Conservation (phyloP, 2,888 invertebrate species). For the Rhingia rostrata region DNA sequence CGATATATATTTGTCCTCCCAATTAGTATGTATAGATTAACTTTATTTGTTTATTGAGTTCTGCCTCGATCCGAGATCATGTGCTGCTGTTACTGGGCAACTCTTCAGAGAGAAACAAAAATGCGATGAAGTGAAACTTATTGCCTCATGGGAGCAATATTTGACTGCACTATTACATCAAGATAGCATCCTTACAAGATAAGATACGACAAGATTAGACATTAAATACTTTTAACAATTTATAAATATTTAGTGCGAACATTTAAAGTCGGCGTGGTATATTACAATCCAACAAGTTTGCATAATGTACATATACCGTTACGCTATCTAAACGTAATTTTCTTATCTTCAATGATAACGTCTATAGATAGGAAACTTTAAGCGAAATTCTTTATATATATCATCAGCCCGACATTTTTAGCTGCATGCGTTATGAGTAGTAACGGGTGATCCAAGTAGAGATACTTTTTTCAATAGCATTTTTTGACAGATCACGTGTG, state of each 20-base stretch:
- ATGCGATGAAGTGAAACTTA: background rate
- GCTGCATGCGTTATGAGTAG: background rate
- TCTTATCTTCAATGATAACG: slow-evolving; percentile 22
- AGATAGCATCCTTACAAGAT: too few relatives aligned
- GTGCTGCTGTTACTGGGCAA: background rate
- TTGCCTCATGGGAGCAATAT: too few relatives aligned
- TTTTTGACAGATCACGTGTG: too few relatives aligned
- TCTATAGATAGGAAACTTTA: slow-evolving; percentile 8
- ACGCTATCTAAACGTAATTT: slow-evolving; percentile 5
- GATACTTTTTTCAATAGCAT: too few relatives aligned
- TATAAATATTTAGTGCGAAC: background rate
- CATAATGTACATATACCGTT: background rate
- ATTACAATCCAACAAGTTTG: background rate
- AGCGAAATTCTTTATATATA: background rate
- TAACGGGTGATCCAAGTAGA: too few relatives aligned
- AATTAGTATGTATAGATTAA: slow-evolving; percentile 36
- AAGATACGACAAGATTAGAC: too few relatives aligned
- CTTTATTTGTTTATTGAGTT: slow-evolving; percentile 31
- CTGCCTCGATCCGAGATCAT: slow-evolving; percentile 16
- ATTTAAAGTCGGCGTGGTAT: too few relatives aligned
- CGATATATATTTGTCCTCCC: slow-evolving; percentile 32
- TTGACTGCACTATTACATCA: too few relatives aligned
- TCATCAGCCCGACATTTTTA: background rate
- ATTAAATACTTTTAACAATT: background rate
- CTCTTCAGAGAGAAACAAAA: slow-evolving; percentile 4